Evolutionary conservation across 1,140 invertebrate genomes (phyloP).

Genomic region (Metopolophium dirhodum): DNA sequence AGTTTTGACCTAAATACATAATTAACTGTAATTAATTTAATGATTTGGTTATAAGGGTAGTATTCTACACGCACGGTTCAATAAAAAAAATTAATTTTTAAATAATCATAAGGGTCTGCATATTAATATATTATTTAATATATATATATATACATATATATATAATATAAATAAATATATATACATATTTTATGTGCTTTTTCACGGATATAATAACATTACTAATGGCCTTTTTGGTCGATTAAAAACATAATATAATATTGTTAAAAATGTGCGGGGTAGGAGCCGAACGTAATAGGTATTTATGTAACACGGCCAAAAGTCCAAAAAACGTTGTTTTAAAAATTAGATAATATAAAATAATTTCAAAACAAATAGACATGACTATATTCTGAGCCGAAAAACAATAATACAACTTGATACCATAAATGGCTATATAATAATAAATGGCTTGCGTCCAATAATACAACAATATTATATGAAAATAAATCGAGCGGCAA

Average conservation of each 20-base stretch:
- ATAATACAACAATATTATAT: conserved; percentile 13
- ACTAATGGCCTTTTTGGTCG: neutral
- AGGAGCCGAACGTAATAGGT: neutral
- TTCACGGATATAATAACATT: neutral
- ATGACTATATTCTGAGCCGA: neutral
- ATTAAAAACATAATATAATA: neutral
- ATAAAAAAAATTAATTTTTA: neutral
- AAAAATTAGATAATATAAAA: neutral
- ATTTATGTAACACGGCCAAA: neutral
- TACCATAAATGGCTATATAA: neutral
- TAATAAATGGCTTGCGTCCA: neutral
- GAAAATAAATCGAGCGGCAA: neutral
- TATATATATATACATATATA: too few relatives aligned
- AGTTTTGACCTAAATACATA: conserved; percentile 16
- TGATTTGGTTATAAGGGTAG: neutral
- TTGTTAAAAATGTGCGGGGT: neutral
- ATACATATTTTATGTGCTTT: neutral
- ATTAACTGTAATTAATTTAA: neutral
- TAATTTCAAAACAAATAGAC: conserved; percentile 2
- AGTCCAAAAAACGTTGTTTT: neutral
- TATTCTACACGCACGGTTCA: neutral
- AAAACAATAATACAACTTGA: neutral
- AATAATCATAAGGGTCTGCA: neutral
- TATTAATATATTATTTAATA: neutral
- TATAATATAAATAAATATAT: too few relatives aligned